Conservation (phyloP, 2,797 vertebrate genomes). For the Cichlasoma orientale region DNA sequence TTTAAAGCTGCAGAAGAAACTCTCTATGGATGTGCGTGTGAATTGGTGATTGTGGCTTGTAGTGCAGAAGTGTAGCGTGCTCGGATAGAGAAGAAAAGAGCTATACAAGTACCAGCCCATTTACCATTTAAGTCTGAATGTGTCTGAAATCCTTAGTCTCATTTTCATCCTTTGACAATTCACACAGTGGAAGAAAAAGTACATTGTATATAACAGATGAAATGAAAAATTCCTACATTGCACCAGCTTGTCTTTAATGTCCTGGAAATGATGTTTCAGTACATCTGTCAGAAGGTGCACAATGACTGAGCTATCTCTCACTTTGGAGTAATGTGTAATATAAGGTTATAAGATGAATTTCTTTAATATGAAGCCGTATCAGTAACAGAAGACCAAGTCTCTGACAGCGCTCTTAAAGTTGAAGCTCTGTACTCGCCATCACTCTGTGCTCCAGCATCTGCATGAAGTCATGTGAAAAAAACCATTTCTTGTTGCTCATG, state of each 20-base stretch:
- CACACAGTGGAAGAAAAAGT: neutral
- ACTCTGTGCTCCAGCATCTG: neutral
- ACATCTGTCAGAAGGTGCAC: neutral
- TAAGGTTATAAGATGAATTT: neutral
- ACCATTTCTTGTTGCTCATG: neutral
- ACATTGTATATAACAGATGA: no score
- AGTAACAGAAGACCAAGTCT: neutral
- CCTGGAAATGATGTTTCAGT: neutral
- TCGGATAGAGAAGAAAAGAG: neutral
- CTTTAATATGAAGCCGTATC: neutral
- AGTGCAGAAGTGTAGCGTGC: neutral
- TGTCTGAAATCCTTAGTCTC: neutral
- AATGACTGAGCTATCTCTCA: neutral
- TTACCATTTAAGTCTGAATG: neutral
- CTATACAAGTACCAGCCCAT: neutral
- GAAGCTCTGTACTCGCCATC: neutral
- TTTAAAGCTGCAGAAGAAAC: neutral
- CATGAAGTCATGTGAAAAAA: neutral
- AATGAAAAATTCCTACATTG: neutral
- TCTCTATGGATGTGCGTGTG: neutral
- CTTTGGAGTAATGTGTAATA: neutral
- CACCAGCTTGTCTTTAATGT: neutral
- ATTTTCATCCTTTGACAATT: neutral
- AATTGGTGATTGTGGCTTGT: neutral
- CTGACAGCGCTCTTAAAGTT: neutral